phyloP scores from a whole-genome alignment of 2,797 vertebrate genomes.

The Spinus pinus region DNA sequence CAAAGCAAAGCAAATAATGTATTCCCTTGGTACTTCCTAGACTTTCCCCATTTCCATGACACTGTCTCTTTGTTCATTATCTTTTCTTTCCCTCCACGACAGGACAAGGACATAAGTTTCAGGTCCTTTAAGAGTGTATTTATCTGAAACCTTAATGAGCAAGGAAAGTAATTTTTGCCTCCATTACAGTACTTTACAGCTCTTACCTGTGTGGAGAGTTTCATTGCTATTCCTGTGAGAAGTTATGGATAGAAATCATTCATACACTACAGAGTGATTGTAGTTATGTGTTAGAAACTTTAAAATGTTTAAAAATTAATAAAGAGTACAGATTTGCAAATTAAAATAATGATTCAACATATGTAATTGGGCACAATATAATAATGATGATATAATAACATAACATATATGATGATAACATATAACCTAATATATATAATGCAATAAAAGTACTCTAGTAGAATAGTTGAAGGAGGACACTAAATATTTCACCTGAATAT shows the following conservation, averaged over 20 bases:
- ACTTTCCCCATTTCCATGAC: neutral
- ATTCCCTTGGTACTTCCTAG: neutral
- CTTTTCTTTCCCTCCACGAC: neutral
- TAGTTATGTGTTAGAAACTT: neutral
- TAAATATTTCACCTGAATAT: neutral
- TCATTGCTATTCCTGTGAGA: neutral
- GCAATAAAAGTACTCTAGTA: neutral
- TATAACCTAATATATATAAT: neutral
- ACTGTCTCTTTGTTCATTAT: neutral
- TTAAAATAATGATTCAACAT: neutral
- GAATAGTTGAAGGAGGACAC: neutral
- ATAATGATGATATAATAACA: no score
- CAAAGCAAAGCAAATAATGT: neutral
- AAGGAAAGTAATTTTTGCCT: neutral
- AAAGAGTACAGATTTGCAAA: neutral
- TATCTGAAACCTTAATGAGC: neutral
- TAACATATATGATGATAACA: no score
- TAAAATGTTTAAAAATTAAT: neutral
- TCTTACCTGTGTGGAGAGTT: neutral
- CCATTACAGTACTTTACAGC: neutral
- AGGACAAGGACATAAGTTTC: neutral
- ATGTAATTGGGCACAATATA: neutral
- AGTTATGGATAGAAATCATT: neutral
- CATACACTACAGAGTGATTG: neutral
- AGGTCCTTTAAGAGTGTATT: neutral